Percentiles rank a stretch among this genome's conserved stretches.
Evolutionary conservation across 2,888 invertebrate species (phyloP).

Genomic region (Oscheius sp.): DNA sequence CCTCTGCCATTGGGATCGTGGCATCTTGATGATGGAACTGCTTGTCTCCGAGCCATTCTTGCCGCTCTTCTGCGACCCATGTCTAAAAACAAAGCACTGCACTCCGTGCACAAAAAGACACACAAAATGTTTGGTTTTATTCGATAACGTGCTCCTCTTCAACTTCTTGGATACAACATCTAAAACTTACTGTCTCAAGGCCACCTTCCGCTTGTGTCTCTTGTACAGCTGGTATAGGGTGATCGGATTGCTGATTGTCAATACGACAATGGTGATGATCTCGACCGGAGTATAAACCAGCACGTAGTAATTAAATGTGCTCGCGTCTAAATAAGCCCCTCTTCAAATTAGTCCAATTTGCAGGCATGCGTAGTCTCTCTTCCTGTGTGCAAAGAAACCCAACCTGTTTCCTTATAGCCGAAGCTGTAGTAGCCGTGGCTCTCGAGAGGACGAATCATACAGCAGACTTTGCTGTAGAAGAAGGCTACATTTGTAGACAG

Average conservation of each 20-base stretch:
- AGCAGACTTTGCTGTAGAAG: conserved; percentile 66
- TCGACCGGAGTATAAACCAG: conserved; percentile 71
- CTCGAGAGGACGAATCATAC: conserved; percentile 68
- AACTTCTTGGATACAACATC: background rate
- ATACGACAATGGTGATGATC: conserved; percentile 64
- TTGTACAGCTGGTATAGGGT: conserved; percentile 70
- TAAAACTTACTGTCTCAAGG: conserved; percentile 66
- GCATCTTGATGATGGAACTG: conserved; percentile 52
- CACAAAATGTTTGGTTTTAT: conserved; percentile 13
- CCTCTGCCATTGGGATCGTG: conserved; percentile 69
- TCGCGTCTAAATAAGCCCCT: conserved; percentile 14
- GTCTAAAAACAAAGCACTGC: conserved; percentile 55
- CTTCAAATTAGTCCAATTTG: conserved; percentile 37
- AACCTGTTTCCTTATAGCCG: conserved; percentile 57
- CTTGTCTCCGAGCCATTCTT: conserved; percentile 48
- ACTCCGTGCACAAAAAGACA: conserved; percentile 39
- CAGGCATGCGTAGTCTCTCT: background rate
- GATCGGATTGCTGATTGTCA: conserved; percentile 71
- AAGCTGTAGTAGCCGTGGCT: conserved; percentile 70
- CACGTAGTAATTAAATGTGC: conserved; percentile 64
- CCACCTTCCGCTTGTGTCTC: conserved; percentile 71
- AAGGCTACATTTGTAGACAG: conserved; percentile 62
- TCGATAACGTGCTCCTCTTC: background rate
- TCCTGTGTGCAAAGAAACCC: background rate
- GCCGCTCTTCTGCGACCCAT: conserved; percentile 53